These are phyloP conservation scores for Leptinotarsa tumamoca DNA, from an alignment of 2,888 invertebrate species.

Conservation along the genomic window DNA sequence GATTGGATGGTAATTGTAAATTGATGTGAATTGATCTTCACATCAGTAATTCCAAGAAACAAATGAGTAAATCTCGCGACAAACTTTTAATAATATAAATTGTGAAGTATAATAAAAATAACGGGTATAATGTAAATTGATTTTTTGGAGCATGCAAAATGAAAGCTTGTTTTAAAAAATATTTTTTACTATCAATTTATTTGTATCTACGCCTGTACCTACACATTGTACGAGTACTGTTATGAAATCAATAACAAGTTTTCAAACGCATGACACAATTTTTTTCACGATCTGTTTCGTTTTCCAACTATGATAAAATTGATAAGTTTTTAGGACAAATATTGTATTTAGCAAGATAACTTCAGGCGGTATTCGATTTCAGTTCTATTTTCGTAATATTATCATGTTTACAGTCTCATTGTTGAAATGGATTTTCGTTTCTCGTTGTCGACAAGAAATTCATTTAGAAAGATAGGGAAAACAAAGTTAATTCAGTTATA, in stretches of 20 bases:
- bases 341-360: slow-evolving; percentile 8
- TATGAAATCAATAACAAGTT: background rate
- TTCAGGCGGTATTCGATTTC: background rate
- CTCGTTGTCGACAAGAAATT: background rate
- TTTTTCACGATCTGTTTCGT: background rate
- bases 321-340: background rate
- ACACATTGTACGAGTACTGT: background rate
- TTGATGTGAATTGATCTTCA: too few species aligned
- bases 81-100: too few species aligned
- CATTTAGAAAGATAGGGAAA: background rate
- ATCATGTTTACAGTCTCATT: slow-evolving; percentile 3
- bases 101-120: too few species aligned
- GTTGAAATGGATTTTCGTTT: background rate
- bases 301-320: background rate
- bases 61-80: too few species aligned
- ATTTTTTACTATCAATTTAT: too few species aligned
- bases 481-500: background rate
- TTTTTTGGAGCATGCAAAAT: too few species aligned
- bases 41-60: too few species aligned
- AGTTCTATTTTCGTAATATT: slow-evolving; percentile 1
- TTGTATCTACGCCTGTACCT: too few species aligned
- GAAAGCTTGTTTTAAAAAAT: too few species aligned
- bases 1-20: too few species aligned
- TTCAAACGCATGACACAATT: background rate
- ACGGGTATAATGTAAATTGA: too few species aligned